Conservation (phyloP, 2,113 vertebrate genomes). For the Salminus brasiliensis region DNA sequence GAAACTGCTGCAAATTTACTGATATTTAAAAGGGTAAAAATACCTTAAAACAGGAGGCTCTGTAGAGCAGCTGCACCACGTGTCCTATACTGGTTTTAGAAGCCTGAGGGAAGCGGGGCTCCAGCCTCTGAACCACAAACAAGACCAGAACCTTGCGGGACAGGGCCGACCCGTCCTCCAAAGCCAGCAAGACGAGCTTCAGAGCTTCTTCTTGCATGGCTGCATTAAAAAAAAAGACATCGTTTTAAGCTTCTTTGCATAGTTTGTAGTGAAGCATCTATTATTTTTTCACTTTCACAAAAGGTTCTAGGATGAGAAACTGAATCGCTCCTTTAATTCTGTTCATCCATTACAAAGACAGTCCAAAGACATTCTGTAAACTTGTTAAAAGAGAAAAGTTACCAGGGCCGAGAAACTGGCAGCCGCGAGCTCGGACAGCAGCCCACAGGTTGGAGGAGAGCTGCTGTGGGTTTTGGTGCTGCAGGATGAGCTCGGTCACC, state of each 20-base stretch:
- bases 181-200: conserved; percentile 92
- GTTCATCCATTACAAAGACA: too few species aligned
- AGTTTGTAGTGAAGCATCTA: too few species aligned
- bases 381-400: conserved; percentile 36
- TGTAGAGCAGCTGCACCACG: conserved; percentile 97
- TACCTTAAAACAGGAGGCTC: conserved; percentile 99
- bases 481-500: conserved; percentile 96
- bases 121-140: conserved; percentile 97
- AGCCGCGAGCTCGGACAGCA: conserved; percentile 93
- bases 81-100: conserved; percentile 99
- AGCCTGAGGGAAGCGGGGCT: conserved; percentile 95
- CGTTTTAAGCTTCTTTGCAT: background rate
- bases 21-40: background rate
- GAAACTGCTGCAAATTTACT: too few species aligned
- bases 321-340: too few species aligned
- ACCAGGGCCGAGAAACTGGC: conserved; percentile 98
- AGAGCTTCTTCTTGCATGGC: conserved; percentile 98
- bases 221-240: conserved; percentile 48
- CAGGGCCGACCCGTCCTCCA: conserved; percentile 95
- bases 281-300: too few species aligned
- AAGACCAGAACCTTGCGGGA: conserved; percentile 97
- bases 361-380: too few species aligned
- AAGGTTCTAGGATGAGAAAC: too few species aligned
- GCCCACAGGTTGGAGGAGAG: conserved; percentile 98
- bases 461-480: conserved; percentile 97